Conservation (phyloP, 2,888 invertebrate genomes). For the Macaria notata region DNA sequence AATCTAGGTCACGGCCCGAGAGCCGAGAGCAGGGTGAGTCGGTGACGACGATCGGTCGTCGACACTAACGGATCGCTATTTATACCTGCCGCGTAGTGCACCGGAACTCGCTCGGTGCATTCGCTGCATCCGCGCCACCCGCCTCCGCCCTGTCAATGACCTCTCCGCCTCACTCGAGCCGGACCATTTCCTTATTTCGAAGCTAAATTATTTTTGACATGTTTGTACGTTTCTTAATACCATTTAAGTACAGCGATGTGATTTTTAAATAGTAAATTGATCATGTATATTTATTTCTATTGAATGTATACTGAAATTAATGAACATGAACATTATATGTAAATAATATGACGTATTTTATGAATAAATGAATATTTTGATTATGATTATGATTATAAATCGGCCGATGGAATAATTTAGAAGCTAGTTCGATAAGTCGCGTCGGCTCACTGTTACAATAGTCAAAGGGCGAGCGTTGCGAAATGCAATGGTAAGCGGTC, state of each 20-base stretch:
- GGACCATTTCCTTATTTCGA: slow-evolving; percentile 34
- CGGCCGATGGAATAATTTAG: slow-evolving; percentile 12
- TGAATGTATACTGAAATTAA: too few species aligned
- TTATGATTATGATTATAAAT: too few species aligned
- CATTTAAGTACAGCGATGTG: too few species aligned
- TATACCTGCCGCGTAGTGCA: slow-evolving; percentile 80
- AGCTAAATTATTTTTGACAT: too few species aligned
- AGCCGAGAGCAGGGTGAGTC: slow-evolving; percentile 55
- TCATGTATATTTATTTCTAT: too few species aligned
- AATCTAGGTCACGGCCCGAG: slow-evolving; percentile 64
- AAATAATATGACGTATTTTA: too few species aligned
- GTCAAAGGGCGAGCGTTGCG: slow-evolving; percentile 62
- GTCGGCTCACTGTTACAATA: slow-evolving; percentile 37
- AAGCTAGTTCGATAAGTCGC: slow-evolving; percentile 12
- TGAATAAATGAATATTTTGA: too few species aligned
- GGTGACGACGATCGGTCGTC: slow-evolving; percentile 73
- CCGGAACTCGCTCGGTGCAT: slow-evolving; percentile 79
- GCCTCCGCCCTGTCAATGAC: slow-evolving; percentile 77
- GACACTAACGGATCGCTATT: slow-evolving; percentile 82
- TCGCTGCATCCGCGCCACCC: slow-evolving; percentile 75
- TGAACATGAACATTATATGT: too few species aligned
- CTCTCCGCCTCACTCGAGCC: slow-evolving; percentile 48
- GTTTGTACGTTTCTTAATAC: too few species aligned
- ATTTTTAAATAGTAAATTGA: too few species aligned
- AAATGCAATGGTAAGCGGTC: slow-evolving; percentile 67